Evolutionary conservation across 2,888 invertebrate genomes (phyloP).

Genomic region (Eulithis prunata): DNA sequence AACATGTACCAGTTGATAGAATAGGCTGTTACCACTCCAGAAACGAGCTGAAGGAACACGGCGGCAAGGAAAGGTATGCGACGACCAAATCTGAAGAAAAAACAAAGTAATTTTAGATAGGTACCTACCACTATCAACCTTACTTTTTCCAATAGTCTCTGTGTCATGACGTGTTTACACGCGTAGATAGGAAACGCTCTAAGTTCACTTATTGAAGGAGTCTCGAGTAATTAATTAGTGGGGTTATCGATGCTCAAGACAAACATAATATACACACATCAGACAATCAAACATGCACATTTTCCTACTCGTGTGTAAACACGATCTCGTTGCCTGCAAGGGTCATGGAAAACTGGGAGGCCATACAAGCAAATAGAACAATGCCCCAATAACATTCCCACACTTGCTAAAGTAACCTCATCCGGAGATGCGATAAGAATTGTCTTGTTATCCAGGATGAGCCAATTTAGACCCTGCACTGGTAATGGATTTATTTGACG

Average conservation of each 20-base stretch:
- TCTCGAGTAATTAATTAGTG: conserved; percentile 18
- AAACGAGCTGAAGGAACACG: conserved; percentile 88
- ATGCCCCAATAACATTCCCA: conserved; percentile 40
- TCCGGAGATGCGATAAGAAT: conserved; percentile 56
- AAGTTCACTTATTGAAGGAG: conserved; percentile 39
- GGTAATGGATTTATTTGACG: neutral
- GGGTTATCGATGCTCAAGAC: conserved; percentile 18
- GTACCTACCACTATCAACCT: neutral
- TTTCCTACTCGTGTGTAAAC: conserved; percentile 20
- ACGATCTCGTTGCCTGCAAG: conserved; percentile 14
- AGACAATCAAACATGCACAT: conserved; percentile 16
- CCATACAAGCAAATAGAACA: conserved; percentile 45
- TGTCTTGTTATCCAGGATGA: conserved; percentile 61
- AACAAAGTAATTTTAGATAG: neutral
- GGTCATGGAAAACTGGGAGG: conserved; percentile 32
- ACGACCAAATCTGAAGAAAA: conserved; percentile 87
- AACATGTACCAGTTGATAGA: conserved; percentile 88
- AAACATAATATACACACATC: neutral
- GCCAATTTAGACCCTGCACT: conserved; percentile 58
- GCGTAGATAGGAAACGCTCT: conserved; percentile 26
- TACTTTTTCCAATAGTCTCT: neutral
- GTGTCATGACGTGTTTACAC: neutral
- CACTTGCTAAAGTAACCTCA: conserved; percentile 60
- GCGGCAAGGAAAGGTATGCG: conserved; percentile 89
- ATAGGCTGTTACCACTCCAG: conserved; percentile 88